A percentile compares a stretch with the other conserved stretches of the same genome.
These are phyloP conservation scores for Parnassius glacialis DNA, from an alignment of 2,888 invertebrate species.

Conservation along the genomic window DNA sequence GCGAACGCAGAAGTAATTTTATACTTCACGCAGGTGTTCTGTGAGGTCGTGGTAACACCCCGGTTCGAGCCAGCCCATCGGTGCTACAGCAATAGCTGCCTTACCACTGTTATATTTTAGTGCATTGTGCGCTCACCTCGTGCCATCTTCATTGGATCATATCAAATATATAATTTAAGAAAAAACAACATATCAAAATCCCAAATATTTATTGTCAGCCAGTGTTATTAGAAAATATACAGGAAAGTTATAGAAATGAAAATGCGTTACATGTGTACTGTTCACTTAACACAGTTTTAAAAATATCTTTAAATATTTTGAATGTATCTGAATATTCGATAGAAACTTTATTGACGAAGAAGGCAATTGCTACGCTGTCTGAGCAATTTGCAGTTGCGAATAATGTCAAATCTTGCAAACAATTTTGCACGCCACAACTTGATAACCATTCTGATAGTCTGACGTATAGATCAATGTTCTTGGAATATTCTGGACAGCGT, in stretches of 20 bases:
- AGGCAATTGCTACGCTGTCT: neutral
- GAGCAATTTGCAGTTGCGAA: neutral
- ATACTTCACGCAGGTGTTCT: too few species aligned
- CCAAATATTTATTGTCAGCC: too few species aligned
- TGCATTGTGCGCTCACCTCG: too few species aligned
- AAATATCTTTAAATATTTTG: constrained; percentile 3
- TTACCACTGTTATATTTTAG: too few species aligned
- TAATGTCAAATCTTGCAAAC: neutral
- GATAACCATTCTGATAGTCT: neutral
- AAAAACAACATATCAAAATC: too few species aligned
- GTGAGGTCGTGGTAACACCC: too few species aligned
- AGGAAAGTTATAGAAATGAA: constrained; percentile 3
- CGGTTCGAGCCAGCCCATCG: too few species aligned
- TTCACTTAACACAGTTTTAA: neutral
- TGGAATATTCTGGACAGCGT: constrained; percentile 1
- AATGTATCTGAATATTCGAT: neutral
- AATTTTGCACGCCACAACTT: constrained; percentile 4
- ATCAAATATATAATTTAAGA: too few species aligned
- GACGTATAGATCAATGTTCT: constrained; percentile 3
- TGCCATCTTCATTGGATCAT: too few species aligned
- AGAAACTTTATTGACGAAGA: neutral
- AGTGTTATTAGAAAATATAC: neutral
- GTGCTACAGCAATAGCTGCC: too few species aligned
- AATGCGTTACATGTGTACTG: constrained; percentile 3
- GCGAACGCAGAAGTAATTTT: too few species aligned